Conservation (phyloP, 2,113 vertebrate species). For the Salminus brasiliensis region DNA sequence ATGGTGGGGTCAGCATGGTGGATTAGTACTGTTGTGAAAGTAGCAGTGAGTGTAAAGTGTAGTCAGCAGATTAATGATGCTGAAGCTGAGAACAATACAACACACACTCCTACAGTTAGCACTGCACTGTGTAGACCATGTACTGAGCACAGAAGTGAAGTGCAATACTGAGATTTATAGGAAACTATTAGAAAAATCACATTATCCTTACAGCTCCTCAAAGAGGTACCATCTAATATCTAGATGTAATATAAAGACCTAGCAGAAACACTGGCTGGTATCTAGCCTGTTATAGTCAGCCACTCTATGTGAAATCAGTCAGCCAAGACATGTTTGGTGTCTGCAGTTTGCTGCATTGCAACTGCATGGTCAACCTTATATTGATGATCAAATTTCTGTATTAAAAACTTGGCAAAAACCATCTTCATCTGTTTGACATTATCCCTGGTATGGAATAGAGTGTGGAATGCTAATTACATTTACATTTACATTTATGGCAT, state of each 20-base stretch:
- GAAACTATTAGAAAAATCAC: background rate
- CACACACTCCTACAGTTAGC: background rate
- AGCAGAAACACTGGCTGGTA: no score
- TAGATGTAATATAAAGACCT: background rate
- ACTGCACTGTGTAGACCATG: background rate
- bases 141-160: background rate
- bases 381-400: no score
- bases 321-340: no score
- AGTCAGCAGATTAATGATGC: constrained; percentile 45
- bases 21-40: constrained; percentile 39
- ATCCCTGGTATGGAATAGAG: no score
- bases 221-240: background rate
- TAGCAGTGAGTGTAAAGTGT: constrained; percentile 1
- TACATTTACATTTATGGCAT: no score
- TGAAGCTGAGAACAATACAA: constrained; percentile 5
- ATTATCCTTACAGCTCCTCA: background rate
- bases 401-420: no score
- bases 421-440: no score
- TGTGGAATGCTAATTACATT: no score
- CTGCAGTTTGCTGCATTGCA: no score
- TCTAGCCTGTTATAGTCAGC: no score
- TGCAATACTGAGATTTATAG: background rate
- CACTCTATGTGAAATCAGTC: no score
- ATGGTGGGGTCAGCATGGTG: constrained; percentile 27
- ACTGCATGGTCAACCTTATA: no score